Base-by-base conservation (phyloP, 2,797 vertebrate genomes). In the Mormyrus proboscirostris region DNA sequence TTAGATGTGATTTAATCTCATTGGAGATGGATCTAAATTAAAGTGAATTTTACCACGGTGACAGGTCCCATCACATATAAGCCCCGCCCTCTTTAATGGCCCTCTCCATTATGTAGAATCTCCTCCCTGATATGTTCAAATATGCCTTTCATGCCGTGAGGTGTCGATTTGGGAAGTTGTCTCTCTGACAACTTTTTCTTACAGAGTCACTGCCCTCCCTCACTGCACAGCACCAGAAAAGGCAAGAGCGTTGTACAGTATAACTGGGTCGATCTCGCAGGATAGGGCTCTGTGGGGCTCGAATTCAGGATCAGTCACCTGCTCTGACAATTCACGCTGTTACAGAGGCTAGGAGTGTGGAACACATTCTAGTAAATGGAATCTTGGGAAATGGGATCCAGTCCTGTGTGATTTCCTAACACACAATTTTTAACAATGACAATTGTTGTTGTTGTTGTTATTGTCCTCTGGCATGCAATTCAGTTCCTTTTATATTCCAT, bases 101-200 rank as follows among this genome's bases (percentile, higher is more conserved):
- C 88, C 89, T 84, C 89, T 89, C 90, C 87, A 91, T 90, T 91
- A 90, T 89, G 86, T 84, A 51, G 90, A 90, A 89, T 87, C 88
- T 90, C 86, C 91, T 88, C 89, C 85, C 90, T 89, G 82, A 89
- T 92, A 76, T 90, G 90, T 92, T 91, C 92, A 91, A 93, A 91
- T 88, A 59, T 53, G 16, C 53, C 53, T 91, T 83, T 82, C 88
- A 65, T 91, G 90, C 91, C 92, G 90, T 90, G 86, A 92, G 91
- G 92, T 92, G 89, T 89, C 89, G 88, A 90, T 62, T 85, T 65
- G 86, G 89, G 86, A 92, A 90, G 91, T 89, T 59, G 53, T 73
- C 86, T 88, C 33, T 6, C n/a, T 59, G 86, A 59, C 86, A 87
- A 57, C 89, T 69, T 19, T 53, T 19, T 47, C 86, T 79, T 59